Evolutionary conservation across 1,140 invertebrate genomes (phyloP).

Genomic region (Hylaeus anthracinus): DNA sequence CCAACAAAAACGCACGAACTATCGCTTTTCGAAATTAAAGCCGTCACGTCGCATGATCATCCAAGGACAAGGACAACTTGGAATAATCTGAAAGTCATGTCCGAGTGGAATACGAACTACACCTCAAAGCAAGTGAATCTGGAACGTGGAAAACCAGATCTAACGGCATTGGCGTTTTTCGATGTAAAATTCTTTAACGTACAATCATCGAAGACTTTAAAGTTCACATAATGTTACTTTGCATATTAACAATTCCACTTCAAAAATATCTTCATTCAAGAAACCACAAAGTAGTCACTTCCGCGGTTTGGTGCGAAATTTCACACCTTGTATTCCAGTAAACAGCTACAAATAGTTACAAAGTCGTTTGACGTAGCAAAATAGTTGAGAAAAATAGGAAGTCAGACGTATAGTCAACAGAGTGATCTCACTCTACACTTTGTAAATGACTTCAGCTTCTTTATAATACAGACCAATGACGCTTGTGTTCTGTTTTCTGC

Average conservation of each 20-base stretch:
- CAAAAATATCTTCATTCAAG: not conserved
- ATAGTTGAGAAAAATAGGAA: not conserved
- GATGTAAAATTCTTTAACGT: too few relatives aligned
- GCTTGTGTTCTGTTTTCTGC: too few relatives aligned
- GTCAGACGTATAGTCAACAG: not conserved
- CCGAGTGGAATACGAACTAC: conserved; percentile 18
- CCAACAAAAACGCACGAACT: not conserved
- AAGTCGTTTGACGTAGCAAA: not conserved
- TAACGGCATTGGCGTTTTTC: not conserved
- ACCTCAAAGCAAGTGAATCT: not conserved
- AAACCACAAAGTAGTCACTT: not conserved
- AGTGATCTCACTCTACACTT: too few relatives aligned
- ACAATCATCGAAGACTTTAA: too few relatives aligned
- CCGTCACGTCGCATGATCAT: conserved; percentile 10
- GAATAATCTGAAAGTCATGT: not conserved
- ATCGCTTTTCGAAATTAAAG: conserved; percentile 28
- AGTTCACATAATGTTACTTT: too few relatives aligned
- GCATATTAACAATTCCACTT: not conserved
- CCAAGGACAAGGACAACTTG: conserved; percentile 43
- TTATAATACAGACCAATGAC: too few relatives aligned
- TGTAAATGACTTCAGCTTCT: too few relatives aligned
- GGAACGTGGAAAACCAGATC: not conserved
- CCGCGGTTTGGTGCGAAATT: not conserved
- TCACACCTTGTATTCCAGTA: not conserved
- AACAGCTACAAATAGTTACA: conserved; percentile 1